Percentiles rank a stretch among this genome's conserved stretches.
Conservation (phyloP, 2,113 vertebrate genomes). For the Heterotis niloticus region DNA sequence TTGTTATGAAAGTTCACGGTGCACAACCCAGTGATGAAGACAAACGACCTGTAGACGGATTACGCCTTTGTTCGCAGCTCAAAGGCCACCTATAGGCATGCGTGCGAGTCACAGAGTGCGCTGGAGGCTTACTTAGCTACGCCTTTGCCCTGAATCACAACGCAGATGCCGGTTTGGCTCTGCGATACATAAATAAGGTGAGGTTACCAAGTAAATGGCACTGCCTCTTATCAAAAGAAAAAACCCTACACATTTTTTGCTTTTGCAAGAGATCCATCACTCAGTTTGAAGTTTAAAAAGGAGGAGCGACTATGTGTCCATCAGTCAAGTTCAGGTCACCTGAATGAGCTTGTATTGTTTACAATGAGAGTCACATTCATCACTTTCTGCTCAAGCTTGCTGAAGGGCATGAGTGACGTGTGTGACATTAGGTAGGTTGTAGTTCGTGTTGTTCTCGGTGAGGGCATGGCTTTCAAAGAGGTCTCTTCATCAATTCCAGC, state of each 20-base stretch:
- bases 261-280: neutral
- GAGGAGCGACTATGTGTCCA: neutral
- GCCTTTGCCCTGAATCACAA: conserved; percentile 7
- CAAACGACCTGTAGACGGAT: neutral
- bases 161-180: neutral
- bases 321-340: neutral
- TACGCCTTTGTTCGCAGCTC: neutral
- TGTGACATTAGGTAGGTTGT: neutral
- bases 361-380: neutral
- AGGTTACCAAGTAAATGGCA: neutral
- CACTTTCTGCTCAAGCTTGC: neutral
- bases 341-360: neutral
- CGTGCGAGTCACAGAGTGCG: neutral
- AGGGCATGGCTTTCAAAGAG: neutral
- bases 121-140: conserved; percentile 3
- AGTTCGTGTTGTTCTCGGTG: neutral
- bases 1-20: neutral
- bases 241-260: conserved; percentile 12
- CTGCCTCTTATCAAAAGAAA: neutral
- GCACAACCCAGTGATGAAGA: conserved; percentile 5
- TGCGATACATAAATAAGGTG: conserved; percentile 12
- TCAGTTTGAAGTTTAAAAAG: neutral
- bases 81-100: conserved; percentile 20
- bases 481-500: neutral
- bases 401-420: neutral